phyloP scores from a whole-genome alignment of 1,140 invertebrate genomes.

The Ostrea edulis region DNA sequence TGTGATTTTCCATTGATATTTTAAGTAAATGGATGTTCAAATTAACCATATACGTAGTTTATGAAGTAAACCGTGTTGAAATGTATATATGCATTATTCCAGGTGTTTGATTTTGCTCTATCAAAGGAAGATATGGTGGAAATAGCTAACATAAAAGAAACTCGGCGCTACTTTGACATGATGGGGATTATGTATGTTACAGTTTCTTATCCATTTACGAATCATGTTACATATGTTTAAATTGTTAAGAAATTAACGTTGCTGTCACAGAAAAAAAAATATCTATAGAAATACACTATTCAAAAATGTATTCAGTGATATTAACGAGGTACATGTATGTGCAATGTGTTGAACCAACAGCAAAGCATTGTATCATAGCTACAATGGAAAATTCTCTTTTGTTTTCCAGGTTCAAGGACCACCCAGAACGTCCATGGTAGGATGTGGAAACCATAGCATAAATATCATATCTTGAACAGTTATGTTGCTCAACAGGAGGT shows the following conservation, averaged over 20 bases:
- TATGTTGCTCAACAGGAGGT: background rate
- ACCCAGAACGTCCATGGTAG: background rate
- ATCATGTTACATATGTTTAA: too few relatives aligned
- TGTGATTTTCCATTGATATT: background rate
- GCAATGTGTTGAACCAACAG: too few relatives aligned
- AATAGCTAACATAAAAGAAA: background rate
- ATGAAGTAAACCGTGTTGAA: background rate
- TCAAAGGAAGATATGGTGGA: background rate
- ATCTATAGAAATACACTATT: too few relatives aligned
- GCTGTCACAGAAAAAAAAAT: too few relatives aligned
- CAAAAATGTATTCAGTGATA: too few relatives aligned
- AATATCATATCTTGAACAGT: background rate
- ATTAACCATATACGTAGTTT: background rate
- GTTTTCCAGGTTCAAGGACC: background rate
- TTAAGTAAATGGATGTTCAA: background rate
- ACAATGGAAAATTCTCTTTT: background rate
- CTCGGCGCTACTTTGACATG: background rate
- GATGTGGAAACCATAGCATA: background rate
- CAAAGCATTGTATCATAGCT: background rate
- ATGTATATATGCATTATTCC: background rate
- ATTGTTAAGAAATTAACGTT: too few relatives aligned
- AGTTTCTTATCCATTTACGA: background rate
- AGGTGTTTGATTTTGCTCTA: slow-evolving; percentile 11
- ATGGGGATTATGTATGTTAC: background rate
- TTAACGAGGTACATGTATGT: too few relatives aligned